These are phyloP conservation scores for Dipodomys stephensi DNA, from an alignment of 2,113 vertebrate genomes.

Conservation along the genomic window DNA sequence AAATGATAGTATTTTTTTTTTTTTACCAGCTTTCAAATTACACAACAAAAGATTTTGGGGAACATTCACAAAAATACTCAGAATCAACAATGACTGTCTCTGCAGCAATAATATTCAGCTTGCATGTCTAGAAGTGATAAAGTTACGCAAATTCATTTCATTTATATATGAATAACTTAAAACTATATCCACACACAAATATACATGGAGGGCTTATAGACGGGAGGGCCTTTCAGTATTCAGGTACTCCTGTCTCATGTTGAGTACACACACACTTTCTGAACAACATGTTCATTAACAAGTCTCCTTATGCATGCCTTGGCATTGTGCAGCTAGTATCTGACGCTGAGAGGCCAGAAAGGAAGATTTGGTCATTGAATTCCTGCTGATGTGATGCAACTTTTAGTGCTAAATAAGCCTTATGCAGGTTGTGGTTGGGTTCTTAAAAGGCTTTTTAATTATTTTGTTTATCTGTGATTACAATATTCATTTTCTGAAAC, in stretches of 20 bases:
- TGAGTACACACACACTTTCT: slow-evolving; percentile 4
- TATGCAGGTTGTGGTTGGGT: slow-evolving; percentile 33
- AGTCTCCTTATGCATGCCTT: slow-evolving; percentile 58
- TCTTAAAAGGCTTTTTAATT: slow-evolving; percentile 48
- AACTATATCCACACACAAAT: slow-evolving; percentile 36
- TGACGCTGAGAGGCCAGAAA: slow-evolving; percentile 66
- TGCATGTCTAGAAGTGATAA: not conserved
- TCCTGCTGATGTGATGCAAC: slow-evolving; percentile 72
- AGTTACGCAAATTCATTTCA: slow-evolving; percentile 23
- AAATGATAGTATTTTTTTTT: slow-evolving; percentile 84
- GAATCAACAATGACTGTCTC: slow-evolving; percentile 19
- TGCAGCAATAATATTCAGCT: not conserved
- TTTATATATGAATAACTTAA: slow-evolving; percentile 22
- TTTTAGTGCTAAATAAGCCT: slow-evolving; percentile 63
- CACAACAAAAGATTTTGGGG: slow-evolving; percentile 82
- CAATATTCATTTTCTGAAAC: not conserved
- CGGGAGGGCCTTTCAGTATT: not conserved
- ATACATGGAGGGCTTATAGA: slow-evolving; percentile 2
- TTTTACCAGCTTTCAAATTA: slow-evolving; percentile 85
- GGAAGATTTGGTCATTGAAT: slow-evolving; percentile 64
- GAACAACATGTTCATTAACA: slow-evolving; percentile 43
- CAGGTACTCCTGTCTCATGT: not conserved
- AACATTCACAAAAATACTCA: slow-evolving; percentile 66
- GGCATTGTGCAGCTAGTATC: slow-evolving; percentile 70
- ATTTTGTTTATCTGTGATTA: slow-evolving; percentile 34